phyloP scores from a whole-genome alignment of 2,888 invertebrate genomes.

The Empis livida region DNA sequence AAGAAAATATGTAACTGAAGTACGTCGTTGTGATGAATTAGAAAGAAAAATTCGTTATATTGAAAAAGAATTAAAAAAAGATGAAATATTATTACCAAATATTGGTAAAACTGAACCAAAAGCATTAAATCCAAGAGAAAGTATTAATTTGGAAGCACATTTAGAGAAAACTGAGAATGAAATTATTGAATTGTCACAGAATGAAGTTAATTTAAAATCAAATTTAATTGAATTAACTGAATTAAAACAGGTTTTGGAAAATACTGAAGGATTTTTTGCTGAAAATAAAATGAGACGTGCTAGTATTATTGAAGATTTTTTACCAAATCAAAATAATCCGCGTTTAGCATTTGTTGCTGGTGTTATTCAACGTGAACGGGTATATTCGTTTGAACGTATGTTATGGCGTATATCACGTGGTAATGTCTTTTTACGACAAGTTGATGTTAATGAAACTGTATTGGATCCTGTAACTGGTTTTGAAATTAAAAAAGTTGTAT shows the following conservation, averaged over 20 bases:
- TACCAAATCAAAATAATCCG: conserved; percentile 29
- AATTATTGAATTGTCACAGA: conserved; percentile 83
- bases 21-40: conserved; percentile 75
- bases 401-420: conserved; percentile 81
- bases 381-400: conserved; percentile 79
- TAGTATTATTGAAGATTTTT: background rate
- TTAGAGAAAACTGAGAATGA: conserved; percentile 94
- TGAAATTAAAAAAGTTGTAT: conserved; percentile 70
- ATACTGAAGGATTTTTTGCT: conserved; percentile 52
- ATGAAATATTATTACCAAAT: conserved; percentile 54
- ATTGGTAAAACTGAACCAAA: conserved; percentile 46
- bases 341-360: conserved; percentile 65
- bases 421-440: conserved; percentile 72
- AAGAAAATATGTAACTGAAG: conserved; percentile 72
- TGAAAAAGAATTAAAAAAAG: conserved; percentile 65
- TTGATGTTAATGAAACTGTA: conserved; percentile 61
- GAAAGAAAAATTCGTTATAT: conserved; percentile 65
- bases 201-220: conserved; percentile 81
- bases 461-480: conserved; percentile 62
- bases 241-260: conserved; percentile 78
- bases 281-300: conserved; percentile 22
- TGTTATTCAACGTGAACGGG: conserved; percentile 68
- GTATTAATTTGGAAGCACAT: conserved; percentile 68
- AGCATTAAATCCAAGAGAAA: conserved; percentile 63
- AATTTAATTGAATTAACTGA: conserved; percentile 88